phyloP scores from a whole-genome alignment of 2,113 vertebrate species.

The Leucoraja erinaceus region DNA sequence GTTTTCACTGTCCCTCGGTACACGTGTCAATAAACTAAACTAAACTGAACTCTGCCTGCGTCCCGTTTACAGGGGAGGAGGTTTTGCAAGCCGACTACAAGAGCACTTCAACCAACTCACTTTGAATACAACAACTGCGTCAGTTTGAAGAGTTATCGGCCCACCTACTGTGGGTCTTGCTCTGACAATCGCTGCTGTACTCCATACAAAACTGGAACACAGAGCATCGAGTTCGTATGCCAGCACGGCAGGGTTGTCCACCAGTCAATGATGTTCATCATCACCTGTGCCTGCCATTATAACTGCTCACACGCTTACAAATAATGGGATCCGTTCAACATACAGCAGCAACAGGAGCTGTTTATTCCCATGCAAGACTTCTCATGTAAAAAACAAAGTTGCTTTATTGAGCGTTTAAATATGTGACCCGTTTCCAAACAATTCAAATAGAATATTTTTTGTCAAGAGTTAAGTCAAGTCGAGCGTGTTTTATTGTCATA shows the following conservation, averaged over 20 bases:
- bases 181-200: constrained; percentile 58
- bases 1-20: no score
- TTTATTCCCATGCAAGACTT: constrained; percentile 6
- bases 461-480: no score
- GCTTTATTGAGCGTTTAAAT: not conserved
- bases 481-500: no score
- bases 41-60: not conserved
- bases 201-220: constrained; percentile 52
- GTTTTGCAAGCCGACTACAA: constrained; percentile 53
- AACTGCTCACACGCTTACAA: constrained; percentile 50
- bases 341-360: not conserved
- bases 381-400: not conserved
- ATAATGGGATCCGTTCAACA: not conserved
- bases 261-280: constrained; percentile 59
- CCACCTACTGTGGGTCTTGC: constrained; percentile 60
- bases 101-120: constrained; percentile 45
- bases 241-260: constrained; percentile 45
- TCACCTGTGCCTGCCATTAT: constrained; percentile 60
- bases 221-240: constrained; percentile 55
- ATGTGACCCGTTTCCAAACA: not conserved
- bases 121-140: constrained; percentile 58
- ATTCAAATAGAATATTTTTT: not conserved
- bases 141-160: constrained; percentile 49
- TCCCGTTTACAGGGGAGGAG: constrained; percentile 45
- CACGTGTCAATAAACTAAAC: no score